These are phyloP conservation scores for Drosophila diplacantha DNA, from an alignment of 2,888 invertebrate genomes.

Conservation along the genomic window DNA sequence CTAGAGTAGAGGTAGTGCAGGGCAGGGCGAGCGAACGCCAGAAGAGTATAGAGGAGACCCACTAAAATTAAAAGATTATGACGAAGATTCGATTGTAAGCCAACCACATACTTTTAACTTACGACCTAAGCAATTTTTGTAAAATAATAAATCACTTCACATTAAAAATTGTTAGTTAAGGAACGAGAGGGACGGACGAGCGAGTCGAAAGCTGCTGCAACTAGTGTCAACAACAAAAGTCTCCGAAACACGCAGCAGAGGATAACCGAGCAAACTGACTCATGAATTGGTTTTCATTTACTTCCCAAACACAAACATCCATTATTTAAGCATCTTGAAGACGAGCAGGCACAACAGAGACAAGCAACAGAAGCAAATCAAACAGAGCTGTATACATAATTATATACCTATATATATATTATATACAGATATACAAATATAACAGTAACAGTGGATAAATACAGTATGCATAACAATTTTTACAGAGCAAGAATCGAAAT, in stretches of 20 bases:
- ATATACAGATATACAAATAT: conserved; percentile 58
- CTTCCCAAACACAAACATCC: conserved; percentile 9
- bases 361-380: conserved; percentile 69
- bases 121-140: conserved; percentile 65
- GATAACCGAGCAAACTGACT: background rate
- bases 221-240: conserved; percentile 39
- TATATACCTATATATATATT: conserved; percentile 51
- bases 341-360: conserved; percentile 28
- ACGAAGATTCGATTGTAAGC: conserved; percentile 64
- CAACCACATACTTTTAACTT: conserved; percentile 69
- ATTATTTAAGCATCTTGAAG: conserved; percentile 1
- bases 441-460: conserved; percentile 60
- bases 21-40: conserved; percentile 39
- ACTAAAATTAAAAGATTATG: conserved; percentile 57
- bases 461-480: conserved; percentile 69
- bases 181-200: conserved; percentile 17
- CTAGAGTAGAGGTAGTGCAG: conserved; percentile 48
- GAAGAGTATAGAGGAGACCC: conserved; percentile 29
- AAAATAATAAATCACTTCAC: conserved; percentile 66
- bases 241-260: conserved; percentile 31
- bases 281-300: conserved; percentile 7
- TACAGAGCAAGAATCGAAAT: conserved; percentile 54
- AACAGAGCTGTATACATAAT: conserved; percentile 64
- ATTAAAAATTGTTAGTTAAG: conserved; percentile 62
- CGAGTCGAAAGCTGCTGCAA: conserved; percentile 43